Evolutionary conservation across 2,797 vertebrate genomes (phyloP).

Genomic region (Otus scops): DNA sequence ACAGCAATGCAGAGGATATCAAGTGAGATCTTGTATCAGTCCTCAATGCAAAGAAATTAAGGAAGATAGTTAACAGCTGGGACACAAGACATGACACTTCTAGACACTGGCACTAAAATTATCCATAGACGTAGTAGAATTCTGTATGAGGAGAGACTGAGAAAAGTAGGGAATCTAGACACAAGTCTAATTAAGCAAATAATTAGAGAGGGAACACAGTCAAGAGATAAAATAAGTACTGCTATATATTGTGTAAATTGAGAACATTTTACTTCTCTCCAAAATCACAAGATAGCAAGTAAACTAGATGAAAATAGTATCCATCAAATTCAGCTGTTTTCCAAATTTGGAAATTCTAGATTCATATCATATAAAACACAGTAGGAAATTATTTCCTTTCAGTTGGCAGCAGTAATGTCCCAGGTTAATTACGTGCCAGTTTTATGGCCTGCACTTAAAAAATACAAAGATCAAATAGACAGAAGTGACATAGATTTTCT

Average conservation of each 20-base stretch:
- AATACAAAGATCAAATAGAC: neutral
- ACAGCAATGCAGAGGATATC: neutral
- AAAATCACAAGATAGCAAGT: neutral
- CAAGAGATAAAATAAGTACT: neutral
- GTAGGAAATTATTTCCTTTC: neutral
- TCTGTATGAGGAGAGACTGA: neutral
- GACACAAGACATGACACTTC: neutral
- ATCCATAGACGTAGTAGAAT: neutral
- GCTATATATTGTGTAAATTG: neutral
- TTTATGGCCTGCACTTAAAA: neutral
- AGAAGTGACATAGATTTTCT: neutral
- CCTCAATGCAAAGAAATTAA: neutral
- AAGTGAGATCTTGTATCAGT: neutral
- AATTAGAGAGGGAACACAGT: neutral
- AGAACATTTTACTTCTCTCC: neutral
- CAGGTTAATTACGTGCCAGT: neutral
- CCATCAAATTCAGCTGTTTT: neutral
- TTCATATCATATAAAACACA: neutral
- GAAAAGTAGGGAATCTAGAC: neutral
- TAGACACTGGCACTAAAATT: neutral
- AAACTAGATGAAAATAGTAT: neutral
- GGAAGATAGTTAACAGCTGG: neutral
- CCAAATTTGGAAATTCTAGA: neutral
- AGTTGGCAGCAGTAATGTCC: neutral
- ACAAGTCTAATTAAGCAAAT: neutral